These are phyloP conservation scores for Archilochus colubris DNA, from an alignment of 2,113 vertebrate genomes.

Conservation along the genomic window DNA sequence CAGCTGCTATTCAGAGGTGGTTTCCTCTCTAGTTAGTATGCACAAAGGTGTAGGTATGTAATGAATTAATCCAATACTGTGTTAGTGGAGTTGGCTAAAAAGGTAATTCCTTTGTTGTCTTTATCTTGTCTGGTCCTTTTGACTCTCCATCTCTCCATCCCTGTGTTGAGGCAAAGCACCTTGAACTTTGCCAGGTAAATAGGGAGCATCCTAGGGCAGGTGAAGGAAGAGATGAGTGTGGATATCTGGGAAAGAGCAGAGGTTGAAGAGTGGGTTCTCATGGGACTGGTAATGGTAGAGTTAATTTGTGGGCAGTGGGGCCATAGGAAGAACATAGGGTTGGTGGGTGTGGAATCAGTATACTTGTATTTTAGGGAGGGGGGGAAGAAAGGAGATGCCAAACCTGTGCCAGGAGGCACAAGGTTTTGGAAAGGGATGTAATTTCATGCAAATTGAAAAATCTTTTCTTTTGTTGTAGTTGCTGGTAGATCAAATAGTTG, in stretches of 20 bases:
- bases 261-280: not conserved
- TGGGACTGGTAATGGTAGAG: not conserved
- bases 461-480: not conserved
- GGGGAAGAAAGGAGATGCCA: not conserved
- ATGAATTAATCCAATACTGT: not conserved
- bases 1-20: not conserved
- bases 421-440: not conserved
- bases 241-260: not conserved
- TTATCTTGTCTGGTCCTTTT: not conserved
- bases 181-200: not conserved
- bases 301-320: not conserved
- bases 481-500: not conserved
- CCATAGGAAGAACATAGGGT: not conserved
- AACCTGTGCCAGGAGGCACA: not conserved
- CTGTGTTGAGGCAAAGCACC: not conserved
- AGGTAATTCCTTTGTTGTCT: not conserved
- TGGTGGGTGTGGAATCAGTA: not conserved
- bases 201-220: not conserved
- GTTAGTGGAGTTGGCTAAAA: not conserved
- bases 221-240: rapidly evolving
- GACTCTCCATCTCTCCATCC: not conserved
- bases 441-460: not conserved
- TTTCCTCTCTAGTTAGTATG: not conserved
- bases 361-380: not conserved
- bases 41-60: not conserved